These are phyloP conservation scores for Papilio demoleus DNA, from an alignment of 2,888 invertebrate genomes.

Conservation along the genomic window DNA sequence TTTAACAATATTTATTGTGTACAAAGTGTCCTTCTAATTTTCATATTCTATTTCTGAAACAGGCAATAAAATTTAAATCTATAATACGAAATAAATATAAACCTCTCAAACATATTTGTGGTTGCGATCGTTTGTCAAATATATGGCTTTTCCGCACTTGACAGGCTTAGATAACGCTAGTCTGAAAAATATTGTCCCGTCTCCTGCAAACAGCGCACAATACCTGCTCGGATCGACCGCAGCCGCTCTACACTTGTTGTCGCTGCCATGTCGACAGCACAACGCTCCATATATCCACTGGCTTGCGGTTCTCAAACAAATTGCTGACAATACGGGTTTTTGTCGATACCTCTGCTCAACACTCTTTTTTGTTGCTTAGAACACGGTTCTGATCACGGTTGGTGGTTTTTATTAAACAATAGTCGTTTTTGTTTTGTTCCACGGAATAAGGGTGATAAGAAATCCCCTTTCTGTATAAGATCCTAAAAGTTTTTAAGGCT, in stretches of 20 bases:
- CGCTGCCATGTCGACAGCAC: neutral
- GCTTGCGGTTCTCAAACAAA: conserved; percentile 28
- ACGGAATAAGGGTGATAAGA: neutral
- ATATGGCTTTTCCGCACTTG: conserved; percentile 2
- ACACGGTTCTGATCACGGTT: neutral
- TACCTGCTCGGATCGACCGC: conserved; percentile 1
- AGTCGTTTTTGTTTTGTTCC: neutral
- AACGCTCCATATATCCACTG: conserved; percentile 18
- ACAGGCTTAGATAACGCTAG: conserved; percentile 25
- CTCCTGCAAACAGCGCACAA: conserved; percentile 1
- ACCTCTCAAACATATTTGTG: neutral
- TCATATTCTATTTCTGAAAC: neutral
- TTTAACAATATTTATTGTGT: no score
- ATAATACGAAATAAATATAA: conserved; percentile 2
- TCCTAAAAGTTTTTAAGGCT: no score
- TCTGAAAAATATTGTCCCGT: conserved; percentile 22
- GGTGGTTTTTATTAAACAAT: neutral
- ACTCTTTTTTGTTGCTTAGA: neutral
- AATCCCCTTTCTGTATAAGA: neutral
- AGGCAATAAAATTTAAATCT: neutral
- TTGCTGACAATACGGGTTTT: conserved; percentile 25
- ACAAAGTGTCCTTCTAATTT: neutral
- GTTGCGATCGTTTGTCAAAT: conserved; percentile 8
- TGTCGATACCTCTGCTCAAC: neutral
- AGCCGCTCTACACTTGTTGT: conserved; percentile 8